These are phyloP conservation scores for Pelosia muscerda DNA, from an alignment of 2,888 invertebrate genomes.

Conservation along the genomic window DNA sequence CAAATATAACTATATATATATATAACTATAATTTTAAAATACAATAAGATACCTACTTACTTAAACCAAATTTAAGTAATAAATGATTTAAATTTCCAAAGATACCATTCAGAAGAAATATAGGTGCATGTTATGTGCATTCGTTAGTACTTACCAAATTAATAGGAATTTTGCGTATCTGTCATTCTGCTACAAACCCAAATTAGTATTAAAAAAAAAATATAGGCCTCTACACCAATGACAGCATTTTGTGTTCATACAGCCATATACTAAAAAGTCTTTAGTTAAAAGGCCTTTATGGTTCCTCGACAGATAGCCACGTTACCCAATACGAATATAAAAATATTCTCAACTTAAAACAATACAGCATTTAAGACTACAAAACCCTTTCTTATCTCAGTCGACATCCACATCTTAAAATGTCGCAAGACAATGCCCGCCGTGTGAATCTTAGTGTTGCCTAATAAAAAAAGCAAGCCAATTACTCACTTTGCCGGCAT, in stretches of 20 bases:
- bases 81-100: no score
- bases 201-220: no score
- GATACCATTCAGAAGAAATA: no score
- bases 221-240: no score
- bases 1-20: no score
- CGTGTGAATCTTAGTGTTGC: conserved; percentile 78
- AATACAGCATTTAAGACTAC: conserved; percentile 79
- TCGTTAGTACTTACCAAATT: no score
- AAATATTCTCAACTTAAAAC: conserved; percentile 73
- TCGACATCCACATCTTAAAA: conserved; percentile 70
- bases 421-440: conserved; percentile 79
- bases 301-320: conserved; percentile 52
- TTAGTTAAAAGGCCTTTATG: conserved; percentile 40
- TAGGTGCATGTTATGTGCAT: no score
- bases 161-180: no score
- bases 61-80: no score
- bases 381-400: conserved; percentile 79
- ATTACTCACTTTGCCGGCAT: conserved; percentile 76
- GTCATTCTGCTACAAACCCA: no score
- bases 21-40: neutral
- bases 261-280: conserved; percentile 26
- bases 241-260: neutral
- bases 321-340: conserved; percentile 71
- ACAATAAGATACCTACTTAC: neutral
- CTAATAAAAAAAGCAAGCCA: conserved; percentile 68